Evolutionary conservation across 1,140 invertebrate genomes (phyloP).

Genomic region (Camponotus vicinus): DNA sequence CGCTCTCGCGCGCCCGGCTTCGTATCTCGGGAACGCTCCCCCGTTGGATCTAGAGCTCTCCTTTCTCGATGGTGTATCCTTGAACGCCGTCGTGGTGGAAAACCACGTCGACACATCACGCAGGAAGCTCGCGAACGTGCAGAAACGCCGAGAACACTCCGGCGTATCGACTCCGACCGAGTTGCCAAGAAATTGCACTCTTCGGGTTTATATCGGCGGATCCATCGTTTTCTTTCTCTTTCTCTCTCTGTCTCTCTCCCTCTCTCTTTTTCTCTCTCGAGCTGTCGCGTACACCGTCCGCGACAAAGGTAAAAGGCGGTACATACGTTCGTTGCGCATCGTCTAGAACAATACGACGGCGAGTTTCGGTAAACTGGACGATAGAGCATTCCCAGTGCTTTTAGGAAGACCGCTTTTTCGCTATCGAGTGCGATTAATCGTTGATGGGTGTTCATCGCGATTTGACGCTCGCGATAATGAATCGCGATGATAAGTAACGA

Average conservation of each 20-base stretch:
- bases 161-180: slow-evolving; percentile 35
- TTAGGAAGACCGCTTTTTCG: slow-evolving; percentile 39
- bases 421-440: slow-evolving; percentile 33
- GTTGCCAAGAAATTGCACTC: slow-evolving; percentile 54
- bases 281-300: slow-evolving; percentile 19
- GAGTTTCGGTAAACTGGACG: background rate
- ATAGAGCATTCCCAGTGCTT: slow-evolving; percentile 6
- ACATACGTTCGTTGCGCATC: slow-evolving; percentile 33
- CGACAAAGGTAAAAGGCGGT: slow-evolving; percentile 46
- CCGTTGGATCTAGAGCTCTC: slow-evolving; percentile 15
- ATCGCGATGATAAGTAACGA: background rate
- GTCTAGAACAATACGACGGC: slow-evolving; percentile 53
- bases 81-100: background rate
- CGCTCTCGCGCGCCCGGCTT: background rate
- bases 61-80: background rate
- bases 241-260: too few relatives aligned
- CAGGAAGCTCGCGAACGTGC: slow-evolving; percentile 18
- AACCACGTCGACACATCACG: slow-evolving; percentile 6
- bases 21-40: background rate
- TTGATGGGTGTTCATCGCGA: slow-evolving; percentile 19
- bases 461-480: slow-evolving; percentile 5
- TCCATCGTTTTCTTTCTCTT: slow-evolving; percentile 14
- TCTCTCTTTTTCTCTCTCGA: background rate
- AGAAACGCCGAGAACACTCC: slow-evolving; percentile 32
- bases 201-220: slow-evolving; percentile 40